Evolutionary conservation across 1,140 invertebrate species (phyloP).

Genomic region (Mercenaria mercenaria): DNA sequence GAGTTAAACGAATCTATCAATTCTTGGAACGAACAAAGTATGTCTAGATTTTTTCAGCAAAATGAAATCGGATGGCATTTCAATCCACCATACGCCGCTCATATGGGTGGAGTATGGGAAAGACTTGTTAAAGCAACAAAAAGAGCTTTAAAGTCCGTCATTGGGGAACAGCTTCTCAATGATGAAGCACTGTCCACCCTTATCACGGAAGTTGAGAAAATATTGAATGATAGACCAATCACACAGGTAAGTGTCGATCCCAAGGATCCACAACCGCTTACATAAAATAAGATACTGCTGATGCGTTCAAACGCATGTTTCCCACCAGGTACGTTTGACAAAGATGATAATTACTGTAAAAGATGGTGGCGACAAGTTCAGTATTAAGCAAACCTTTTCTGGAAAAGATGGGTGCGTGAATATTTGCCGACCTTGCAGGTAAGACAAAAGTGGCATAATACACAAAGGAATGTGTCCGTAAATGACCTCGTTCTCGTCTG

Average conservation of each 20-base stretch:
- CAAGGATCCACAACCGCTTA: background rate
- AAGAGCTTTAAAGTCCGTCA: background rate
- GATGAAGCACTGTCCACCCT: constrained; percentile 17
- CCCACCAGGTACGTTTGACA: constrained; percentile 45
- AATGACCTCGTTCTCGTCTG: constrained; percentile 44
- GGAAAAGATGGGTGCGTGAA: constrained; percentile 61
- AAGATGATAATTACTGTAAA: constrained; percentile 52
- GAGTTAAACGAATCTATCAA: no score
- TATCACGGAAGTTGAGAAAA: constrained; percentile 4
- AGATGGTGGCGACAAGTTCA: constrained; percentile 61
- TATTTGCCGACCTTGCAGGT: constrained; percentile 61
- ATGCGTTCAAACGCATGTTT: constrained; percentile 5
- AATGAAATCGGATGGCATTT: constrained; percentile 51
- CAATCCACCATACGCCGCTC: constrained; percentile 47
- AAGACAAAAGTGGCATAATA: constrained; percentile 58
- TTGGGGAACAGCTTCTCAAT: constrained; percentile 35
- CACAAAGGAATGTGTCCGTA: constrained; percentile 14
- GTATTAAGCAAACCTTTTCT: constrained; percentile 62
- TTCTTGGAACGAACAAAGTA: no score
- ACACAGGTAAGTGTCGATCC: constrained; percentile 25
- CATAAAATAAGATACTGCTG: constrained; percentile 40
- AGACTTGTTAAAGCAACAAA: constrained; percentile 3
- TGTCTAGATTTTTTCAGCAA: background rate
- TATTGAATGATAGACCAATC: constrained; percentile 51
- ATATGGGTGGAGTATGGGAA: constrained; percentile 61